Percentiles rank a stretch among this genome's conserved stretches.
Evolutionary conservation across 2,888 invertebrate genomes (phyloP).

Genomic region (Dicyrtomina minuta): DNA sequence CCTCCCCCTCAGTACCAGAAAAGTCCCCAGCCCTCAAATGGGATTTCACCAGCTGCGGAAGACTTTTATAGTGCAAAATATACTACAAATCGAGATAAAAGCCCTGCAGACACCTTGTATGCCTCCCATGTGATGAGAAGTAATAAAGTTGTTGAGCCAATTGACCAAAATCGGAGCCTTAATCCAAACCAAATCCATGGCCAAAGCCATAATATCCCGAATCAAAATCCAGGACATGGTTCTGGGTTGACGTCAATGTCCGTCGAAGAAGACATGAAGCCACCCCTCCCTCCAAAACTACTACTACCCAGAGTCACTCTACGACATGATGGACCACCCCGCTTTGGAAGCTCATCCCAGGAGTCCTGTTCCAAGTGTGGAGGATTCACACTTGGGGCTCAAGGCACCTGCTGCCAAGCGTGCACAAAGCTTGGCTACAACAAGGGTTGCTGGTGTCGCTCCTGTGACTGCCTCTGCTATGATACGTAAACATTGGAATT

Average conservation of each 20-base stretch:
- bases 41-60: neutral
- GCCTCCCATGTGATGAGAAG: too few relatives aligned
- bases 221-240: neutral
- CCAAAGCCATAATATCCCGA: neutral
- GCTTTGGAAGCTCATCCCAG: neutral
- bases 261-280: neutral
- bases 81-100: neutral
- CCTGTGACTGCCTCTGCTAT: slow-evolving; percentile 17
- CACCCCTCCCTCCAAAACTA: neutral
- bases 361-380: slow-evolving; percentile 16
- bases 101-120: neutral
- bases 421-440: slow-evolving; percentile 20
- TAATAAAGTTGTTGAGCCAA: neutral
- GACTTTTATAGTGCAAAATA: too few relatives aligned
- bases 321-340: slow-evolving; percentile 9
- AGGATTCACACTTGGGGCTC: slow-evolving; percentile 5
- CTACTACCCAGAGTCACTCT: slow-evolving; percentile 11
- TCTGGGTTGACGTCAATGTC: neutral
- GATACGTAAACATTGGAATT: neutral
- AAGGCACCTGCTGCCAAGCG: slow-evolving; percentile 10
- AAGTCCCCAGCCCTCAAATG: neutral
- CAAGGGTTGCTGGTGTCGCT: slow-evolving; percentile 24
- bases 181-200: neutral
- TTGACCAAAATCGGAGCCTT: neutral
- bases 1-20: neutral